These are phyloP conservation scores for Triplophysa rosa DNA, from an alignment of 2,113 vertebrate genomes.

Conservation along the genomic window DNA sequence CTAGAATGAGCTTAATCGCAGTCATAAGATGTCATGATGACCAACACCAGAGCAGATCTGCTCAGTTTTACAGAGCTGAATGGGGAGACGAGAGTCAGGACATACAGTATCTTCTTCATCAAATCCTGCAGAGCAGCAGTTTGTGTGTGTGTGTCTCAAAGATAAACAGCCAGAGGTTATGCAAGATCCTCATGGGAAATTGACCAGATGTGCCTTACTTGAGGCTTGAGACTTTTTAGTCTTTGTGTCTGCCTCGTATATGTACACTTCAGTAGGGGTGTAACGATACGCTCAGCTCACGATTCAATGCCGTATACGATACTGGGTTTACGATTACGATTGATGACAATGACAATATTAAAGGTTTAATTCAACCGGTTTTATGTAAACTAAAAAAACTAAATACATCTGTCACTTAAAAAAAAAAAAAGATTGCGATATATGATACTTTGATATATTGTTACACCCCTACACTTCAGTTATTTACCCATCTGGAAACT, in stretches of 20 bases:
- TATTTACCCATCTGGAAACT: constrained; percentile 16
- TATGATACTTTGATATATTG: too few relatives aligned
- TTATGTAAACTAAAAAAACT: too few relatives aligned
- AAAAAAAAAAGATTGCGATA: too few relatives aligned
- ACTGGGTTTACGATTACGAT: too few relatives aligned
- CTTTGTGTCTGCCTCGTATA: not conserved
- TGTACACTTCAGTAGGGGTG: not conserved
- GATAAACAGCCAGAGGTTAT: constrained; percentile 24
- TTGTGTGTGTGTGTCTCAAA: constrained; percentile 7
- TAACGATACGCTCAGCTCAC: too few relatives aligned
- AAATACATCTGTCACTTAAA: too few relatives aligned
- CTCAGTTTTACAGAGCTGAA: constrained; percentile 4
- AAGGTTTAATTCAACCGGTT: too few relatives aligned
- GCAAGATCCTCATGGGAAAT: constrained; percentile 27
- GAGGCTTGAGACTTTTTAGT: constrained; percentile 14
- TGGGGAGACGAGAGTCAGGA: constrained; percentile 5
- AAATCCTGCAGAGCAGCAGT: not conserved
- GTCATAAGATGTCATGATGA: constrained; percentile 23
- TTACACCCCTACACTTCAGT: not conserved
- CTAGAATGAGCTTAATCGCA: not conserved
- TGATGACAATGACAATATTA: too few relatives aligned
- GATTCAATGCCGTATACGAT: too few relatives aligned
- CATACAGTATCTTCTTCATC: not conserved
- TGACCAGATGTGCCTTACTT: constrained; percentile 30
- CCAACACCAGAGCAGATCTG: constrained; percentile 9